Conservation (phyloP, 2,888 invertebrate species). For the Ochlodes sylvanus region DNA sequence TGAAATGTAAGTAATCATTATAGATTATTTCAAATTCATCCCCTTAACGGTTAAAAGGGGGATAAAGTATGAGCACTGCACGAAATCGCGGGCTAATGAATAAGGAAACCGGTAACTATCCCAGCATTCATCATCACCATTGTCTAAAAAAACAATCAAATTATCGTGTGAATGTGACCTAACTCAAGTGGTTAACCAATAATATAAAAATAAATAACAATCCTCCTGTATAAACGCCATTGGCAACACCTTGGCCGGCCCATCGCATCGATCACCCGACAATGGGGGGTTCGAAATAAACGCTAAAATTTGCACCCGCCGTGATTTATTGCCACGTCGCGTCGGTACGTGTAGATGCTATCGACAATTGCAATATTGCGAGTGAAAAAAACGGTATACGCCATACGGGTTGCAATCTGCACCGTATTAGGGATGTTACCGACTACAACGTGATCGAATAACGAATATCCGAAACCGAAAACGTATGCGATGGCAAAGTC, state of each 20-base stretch:
- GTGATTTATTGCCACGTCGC: constrained; percentile 61
- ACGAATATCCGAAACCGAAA: constrained; percentile 8
- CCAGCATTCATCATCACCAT: no score
- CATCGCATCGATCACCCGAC: constrained; percentile 34
- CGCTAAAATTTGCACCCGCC: constrained; percentile 58
- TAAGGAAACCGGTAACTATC: no score
- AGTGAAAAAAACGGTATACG: constrained; percentile 21
- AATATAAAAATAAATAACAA: not conserved
- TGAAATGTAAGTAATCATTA: no score
- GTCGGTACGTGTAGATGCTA: constrained; percentile 39
- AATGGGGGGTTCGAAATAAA: constrained; percentile 24
- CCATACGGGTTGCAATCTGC: constrained; percentile 7
- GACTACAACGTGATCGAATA: not conserved
- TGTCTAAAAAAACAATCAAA: no score
- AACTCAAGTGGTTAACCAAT: no score
- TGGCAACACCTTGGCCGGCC: constrained; percentile 24
- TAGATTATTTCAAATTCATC: no score
- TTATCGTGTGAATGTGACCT: no score
- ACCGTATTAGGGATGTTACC: not conserved
- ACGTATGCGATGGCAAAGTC: not conserved
- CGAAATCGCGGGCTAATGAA: no score
- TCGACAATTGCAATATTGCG: constrained; percentile 43
- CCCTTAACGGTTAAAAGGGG: no score
- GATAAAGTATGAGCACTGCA: no score
- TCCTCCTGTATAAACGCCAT: constrained; percentile 10